Percentiles rank a stretch among this genome's conserved stretches.
phyloP scores from a whole-genome alignment of 2,113 vertebrate species.

The Falcunculus frontatus region DNA sequence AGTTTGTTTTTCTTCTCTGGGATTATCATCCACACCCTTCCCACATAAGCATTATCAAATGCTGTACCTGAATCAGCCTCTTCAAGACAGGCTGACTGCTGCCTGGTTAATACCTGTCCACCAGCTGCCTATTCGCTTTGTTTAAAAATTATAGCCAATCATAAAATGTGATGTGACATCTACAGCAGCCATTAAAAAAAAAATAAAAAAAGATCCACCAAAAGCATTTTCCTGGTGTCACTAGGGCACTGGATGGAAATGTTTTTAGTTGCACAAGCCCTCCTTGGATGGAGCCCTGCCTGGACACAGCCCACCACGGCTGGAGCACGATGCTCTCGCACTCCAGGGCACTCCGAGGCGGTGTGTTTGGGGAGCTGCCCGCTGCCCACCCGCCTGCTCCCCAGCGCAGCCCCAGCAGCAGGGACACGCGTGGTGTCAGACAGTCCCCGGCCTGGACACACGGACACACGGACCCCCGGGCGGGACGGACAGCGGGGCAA shows the following conservation, averaged over 20 bases:
- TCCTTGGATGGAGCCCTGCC: background rate
- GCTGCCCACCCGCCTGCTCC: background rate
- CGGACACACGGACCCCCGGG: background rate
- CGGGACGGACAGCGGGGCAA: background rate
- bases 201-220: background rate
- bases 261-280: background rate
- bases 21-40: background rate
- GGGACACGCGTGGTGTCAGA: rapidly evolving
- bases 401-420: background rate
- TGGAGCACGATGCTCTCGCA: background rate
- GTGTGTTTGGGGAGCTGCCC: background rate
- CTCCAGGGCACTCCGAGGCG: background rate
- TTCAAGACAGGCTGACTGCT: background rate
- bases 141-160: background rate
- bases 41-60: background rate
- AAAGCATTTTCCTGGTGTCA: background rate
- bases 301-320: background rate
- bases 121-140: background rate
- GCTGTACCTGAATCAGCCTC: background rate
- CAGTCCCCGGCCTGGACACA: background rate
- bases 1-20: background rate
- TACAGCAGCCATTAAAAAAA: background rate
- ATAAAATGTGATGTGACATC: background rate
- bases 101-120: background rate
- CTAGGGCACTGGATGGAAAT: background rate